A percentile compares a stretch with the other conserved stretches of the same genome.
These are phyloP conservation scores for Centrocercus urophasianus DNA, from an alignment of 2,113 vertebrate species.

Conservation along the genomic window DNA sequence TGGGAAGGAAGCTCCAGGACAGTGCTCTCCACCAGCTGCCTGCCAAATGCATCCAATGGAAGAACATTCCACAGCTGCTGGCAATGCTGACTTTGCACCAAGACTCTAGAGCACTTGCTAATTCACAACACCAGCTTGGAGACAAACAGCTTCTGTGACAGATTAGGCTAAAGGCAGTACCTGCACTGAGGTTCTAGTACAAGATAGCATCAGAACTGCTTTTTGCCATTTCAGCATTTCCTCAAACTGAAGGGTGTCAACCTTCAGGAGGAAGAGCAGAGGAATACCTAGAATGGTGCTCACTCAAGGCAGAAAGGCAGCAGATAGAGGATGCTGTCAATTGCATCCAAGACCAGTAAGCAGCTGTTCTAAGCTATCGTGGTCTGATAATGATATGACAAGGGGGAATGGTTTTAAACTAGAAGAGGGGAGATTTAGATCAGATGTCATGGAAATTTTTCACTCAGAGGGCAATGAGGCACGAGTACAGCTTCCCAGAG, in stretches of 20 bases:
- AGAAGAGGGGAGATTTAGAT: no score
- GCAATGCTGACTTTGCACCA: background rate
- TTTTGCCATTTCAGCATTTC: background rate
- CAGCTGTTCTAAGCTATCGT: background rate
- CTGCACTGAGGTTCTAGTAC: accelerated
- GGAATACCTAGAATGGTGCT: background rate
- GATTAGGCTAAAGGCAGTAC: background rate
- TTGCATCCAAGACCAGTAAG: background rate
- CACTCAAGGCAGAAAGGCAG: background rate
- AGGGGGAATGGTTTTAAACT: no score
- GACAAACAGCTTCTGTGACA: background rate
- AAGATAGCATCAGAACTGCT: accelerated
- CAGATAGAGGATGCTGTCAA: accelerated
- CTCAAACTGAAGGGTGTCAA: background rate
- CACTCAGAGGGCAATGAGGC: no score
- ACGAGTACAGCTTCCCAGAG: no score
- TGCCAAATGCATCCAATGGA: background rate
- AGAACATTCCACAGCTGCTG: background rate
- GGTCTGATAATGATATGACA: no score
- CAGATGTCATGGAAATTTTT: no score
- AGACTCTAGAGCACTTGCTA: background rate
- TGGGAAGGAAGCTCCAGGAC: background rate
- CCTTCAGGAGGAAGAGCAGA: background rate
- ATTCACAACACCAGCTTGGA: background rate
- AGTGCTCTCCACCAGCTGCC: background rate